These are phyloP conservation scores for Atherix ibis DNA, from an alignment of 2,888 invertebrate species.

Conservation along the genomic window DNA sequence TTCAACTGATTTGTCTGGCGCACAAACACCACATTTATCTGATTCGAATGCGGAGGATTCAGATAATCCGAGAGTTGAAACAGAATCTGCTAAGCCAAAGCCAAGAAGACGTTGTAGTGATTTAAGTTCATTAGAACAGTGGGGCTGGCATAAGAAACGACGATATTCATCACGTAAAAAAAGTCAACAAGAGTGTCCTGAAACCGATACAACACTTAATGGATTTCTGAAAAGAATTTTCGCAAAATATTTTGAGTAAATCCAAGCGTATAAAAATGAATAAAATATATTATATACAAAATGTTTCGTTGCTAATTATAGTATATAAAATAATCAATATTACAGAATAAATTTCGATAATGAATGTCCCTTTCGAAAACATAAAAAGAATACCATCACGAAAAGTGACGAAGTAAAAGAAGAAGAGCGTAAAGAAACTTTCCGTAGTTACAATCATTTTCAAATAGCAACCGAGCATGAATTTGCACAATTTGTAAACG, in stretches of 20 bases:
- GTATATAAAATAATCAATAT: conserved; percentile 3
- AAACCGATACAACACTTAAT: conserved; percentile 20
- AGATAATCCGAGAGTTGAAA: conserved; percentile 16
- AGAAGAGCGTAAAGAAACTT: conserved; percentile 5
- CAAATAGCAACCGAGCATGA: conserved; percentile 14
- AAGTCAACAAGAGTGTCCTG: conserved; percentile 18
- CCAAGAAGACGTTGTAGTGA: conserved; percentile 54
- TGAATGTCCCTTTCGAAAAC: conserved; percentile 19
- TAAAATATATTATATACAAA: no score
- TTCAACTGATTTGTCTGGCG: conserved; percentile 13
- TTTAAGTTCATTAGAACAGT: conserved; percentile 53
- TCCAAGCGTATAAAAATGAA: conserved; percentile 2
- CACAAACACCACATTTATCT: conserved; percentile 16
- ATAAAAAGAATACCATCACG: no score
- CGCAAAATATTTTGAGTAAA: conserved; percentile 18
- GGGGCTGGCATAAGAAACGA: conserved; percentile 52
- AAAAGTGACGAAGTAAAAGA: conserved; percentile 8
- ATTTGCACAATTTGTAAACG: conserved; percentile 16
- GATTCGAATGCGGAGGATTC: conserved; percentile 15
- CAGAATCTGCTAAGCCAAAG: conserved; percentile 22
- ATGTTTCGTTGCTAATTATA: background rate
- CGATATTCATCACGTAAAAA: conserved; percentile 21
- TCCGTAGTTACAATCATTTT: conserved; percentile 14
- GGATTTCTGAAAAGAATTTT: conserved; percentile 20
- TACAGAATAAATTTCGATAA: conserved; percentile 16